A percentile compares a stretch with the other conserved stretches of the same genome.
These are phyloP conservation scores for Danio tinwini DNA, from an alignment of 2,797 vertebrate species.

Conservation along the genomic window DNA sequence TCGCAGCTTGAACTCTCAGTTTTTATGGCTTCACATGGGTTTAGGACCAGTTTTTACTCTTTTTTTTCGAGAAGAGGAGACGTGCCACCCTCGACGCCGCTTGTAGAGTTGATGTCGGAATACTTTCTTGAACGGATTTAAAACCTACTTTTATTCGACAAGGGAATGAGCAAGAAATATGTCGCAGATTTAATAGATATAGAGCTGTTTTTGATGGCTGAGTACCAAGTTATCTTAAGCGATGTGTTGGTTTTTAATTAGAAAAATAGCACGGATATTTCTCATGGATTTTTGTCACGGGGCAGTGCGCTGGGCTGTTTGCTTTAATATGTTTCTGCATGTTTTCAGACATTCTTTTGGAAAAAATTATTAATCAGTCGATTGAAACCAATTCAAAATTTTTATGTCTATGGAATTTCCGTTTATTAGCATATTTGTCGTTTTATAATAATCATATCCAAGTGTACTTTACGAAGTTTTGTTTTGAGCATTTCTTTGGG, in stretches of 20 bases:
- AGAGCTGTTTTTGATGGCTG: background rate
- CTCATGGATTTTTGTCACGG: background rate
- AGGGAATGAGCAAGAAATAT: background rate
- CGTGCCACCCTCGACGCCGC: background rate
- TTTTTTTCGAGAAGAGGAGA: conserved; percentile 18
- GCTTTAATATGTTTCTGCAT: background rate
- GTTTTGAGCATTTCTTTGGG: background rate
- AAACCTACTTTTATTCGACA: background rate
- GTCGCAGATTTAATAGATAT: background rate
- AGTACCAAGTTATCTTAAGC: background rate
- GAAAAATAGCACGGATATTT: background rate
- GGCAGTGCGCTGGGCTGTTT: background rate
- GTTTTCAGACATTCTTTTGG: background rate
- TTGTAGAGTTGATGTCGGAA: background rate
- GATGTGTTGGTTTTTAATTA: background rate
- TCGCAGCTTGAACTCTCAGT: background rate
- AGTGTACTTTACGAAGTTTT: background rate
- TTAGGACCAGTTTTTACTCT: background rate
- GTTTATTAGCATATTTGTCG: too few species aligned
- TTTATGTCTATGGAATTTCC: background rate
- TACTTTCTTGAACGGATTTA: conserved; percentile 27
- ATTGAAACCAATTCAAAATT: background rate
- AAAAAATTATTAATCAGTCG: background rate
- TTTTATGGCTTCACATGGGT: background rate
- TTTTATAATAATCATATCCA: background rate